Evolutionary conservation across 1,140 invertebrate genomes (phyloP).

Genomic region (Octopus bimaculoides): DNA sequence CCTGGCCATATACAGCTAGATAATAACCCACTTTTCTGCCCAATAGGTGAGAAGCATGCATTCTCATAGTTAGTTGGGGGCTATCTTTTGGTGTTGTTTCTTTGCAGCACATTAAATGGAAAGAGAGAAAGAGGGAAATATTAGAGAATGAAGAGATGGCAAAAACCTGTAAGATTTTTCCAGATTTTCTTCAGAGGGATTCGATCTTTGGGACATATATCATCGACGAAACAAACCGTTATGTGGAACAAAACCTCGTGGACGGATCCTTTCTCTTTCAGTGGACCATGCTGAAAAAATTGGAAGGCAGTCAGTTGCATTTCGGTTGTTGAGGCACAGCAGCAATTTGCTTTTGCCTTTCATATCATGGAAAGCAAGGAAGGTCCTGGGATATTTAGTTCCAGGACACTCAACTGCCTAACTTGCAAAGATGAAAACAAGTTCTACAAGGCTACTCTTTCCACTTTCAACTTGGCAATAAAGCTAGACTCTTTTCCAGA

Average conservation of each 20-base stretch:
- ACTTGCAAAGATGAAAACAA: too few relatives aligned
- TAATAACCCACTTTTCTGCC: too few relatives aligned
- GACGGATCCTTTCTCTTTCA: slow-evolving; percentile 5
- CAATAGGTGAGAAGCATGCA: too few relatives aligned
- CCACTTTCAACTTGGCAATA: too few relatives aligned
- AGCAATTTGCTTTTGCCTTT: too few relatives aligned
- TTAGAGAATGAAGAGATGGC: background rate
- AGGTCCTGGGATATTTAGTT: too few relatives aligned
- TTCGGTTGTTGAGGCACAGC: background rate
- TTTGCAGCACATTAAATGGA: background rate
- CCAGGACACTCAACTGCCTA: too few relatives aligned
- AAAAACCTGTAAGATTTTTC: background rate
- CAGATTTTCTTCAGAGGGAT: background rate
- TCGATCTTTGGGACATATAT: background rate
- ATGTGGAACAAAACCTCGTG: slow-evolving; percentile 7
- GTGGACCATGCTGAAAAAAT: slow-evolving; percentile 1
- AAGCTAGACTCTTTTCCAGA: too few relatives aligned
- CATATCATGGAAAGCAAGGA: too few relatives aligned
- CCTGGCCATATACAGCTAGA: too few relatives aligned
- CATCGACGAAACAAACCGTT: slow-evolving; percentile 4
- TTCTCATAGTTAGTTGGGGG: too few relatives aligned
- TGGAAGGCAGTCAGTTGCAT: background rate
- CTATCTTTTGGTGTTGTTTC: background rate
- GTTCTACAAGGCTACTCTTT: too few relatives aligned
- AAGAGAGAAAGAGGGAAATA: background rate